Conservation (phyloP, 2,797 vertebrate genomes). For the Myotis findleyi region DNA sequence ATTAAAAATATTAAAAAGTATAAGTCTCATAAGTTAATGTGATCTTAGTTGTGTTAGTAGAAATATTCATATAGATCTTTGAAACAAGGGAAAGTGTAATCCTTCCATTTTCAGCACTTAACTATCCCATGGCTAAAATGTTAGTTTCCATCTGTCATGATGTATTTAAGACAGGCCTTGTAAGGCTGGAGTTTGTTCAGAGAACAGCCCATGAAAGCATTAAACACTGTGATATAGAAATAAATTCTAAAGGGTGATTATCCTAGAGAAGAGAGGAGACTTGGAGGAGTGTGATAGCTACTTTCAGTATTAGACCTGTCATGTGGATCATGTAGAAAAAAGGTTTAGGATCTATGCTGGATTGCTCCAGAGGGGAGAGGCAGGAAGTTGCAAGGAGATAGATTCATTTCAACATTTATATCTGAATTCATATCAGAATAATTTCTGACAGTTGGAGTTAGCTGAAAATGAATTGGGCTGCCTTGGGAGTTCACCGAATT, state of each 20-base stretch:
- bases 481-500: not conserved
- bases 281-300: not conserved
- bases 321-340: not conserved
- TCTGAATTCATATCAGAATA: slow-evolving; percentile 48
- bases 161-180: not conserved
- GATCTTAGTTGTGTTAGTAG: not conserved
- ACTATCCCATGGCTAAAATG: not conserved
- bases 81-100: not conserved
- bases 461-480: slow-evolving; percentile 28
- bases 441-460: slow-evolving; percentile 2
- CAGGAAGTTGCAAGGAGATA: not conserved
- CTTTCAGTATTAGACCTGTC: not conserved
- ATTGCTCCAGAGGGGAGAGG: not conserved
- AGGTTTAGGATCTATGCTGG: not conserved
- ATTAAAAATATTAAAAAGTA: slow-evolving; percentile 10
- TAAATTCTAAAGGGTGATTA: not conserved
- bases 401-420: slow-evolving; percentile 38
- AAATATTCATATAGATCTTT: not conserved
- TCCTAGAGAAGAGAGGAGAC: not conserved
- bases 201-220: not conserved
- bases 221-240: not conserved
- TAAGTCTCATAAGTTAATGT: not conserved
- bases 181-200: slow-evolving; percentile 9
- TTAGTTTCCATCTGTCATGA: not conserved
- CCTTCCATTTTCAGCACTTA: not conserved